Percentiles rank a stretch among this genome's conserved stretches.
Conservation (phyloP, 2,113 vertebrate genomes). For the Mastomys natalensis region DNA sequence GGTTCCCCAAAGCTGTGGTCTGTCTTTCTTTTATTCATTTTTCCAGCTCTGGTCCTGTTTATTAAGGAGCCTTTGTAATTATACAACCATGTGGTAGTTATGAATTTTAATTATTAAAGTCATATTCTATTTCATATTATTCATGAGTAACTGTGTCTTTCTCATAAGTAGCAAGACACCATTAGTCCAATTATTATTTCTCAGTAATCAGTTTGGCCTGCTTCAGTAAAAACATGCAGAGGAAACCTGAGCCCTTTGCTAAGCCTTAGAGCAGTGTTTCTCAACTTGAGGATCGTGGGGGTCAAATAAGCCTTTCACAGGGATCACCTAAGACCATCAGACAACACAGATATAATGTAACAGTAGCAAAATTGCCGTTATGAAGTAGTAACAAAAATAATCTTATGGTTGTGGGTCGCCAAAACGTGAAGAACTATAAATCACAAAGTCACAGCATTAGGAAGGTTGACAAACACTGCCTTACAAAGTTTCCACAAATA, state of each 20-base stretch:
- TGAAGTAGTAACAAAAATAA: not conserved
- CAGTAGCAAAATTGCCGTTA: not conserved
- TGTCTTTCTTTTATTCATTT: not conserved
- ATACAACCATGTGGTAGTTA: not conserved
- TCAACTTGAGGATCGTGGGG: not conserved
- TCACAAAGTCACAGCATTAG: not conserved
- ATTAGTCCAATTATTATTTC: not conserved
- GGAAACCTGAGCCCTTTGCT: not conserved
- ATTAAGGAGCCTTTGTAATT: not conserved
- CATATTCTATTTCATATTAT: slow-evolving; percentile 22
- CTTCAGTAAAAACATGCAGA: not conserved
- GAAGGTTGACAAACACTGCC: not conserved
- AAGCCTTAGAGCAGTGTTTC: not conserved
- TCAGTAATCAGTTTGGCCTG: not conserved
- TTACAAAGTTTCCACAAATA: not conserved
- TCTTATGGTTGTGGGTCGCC: not conserved
- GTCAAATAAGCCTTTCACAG: not conserved
- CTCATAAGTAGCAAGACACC: slow-evolving; percentile 13
- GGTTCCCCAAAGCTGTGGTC: not conserved
- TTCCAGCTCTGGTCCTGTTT: not conserved
- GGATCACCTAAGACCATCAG: not conserved
- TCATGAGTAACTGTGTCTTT: not conserved
- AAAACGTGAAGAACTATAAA: not conserved
- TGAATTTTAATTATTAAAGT: slow-evolving; percentile 33
- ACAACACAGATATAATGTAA: not conserved